These are phyloP conservation scores for Sebastes reedi DNA, from an alignment of 2,797 vertebrate species.

Conservation along the genomic window DNA sequence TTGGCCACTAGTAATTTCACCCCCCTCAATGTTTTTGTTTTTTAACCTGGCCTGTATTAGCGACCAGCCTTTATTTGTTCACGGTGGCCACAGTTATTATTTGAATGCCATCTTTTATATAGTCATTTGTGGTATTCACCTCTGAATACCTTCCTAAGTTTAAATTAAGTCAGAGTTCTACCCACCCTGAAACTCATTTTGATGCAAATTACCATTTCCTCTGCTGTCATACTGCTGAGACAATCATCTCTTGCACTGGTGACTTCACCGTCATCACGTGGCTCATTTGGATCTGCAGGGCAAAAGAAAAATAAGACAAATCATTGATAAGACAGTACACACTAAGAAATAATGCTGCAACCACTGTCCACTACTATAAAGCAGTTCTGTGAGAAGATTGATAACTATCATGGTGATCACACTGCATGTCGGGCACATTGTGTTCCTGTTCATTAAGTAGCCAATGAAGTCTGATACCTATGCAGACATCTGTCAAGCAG, in stretches of 20 bases:
- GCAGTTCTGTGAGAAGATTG: not conserved
- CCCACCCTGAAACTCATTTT: not conserved
- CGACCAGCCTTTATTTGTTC: too few species aligned
- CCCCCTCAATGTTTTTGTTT: not conserved
- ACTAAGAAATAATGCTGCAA: not conserved
- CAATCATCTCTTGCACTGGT: not conserved
- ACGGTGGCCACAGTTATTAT: not conserved
- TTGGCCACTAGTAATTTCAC: not conserved
- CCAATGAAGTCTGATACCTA: slow-evolving; percentile 33
- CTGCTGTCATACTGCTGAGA: not conserved
- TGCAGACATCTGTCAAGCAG: slow-evolving; percentile 6
- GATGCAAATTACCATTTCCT: slow-evolving; percentile 27
- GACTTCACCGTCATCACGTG: not conserved
- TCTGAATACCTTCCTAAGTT: not conserved
- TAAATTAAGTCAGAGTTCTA: not conserved
- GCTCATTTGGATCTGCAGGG: slow-evolving; percentile 10
- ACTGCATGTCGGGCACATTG: not conserved
- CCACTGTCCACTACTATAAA: not conserved
- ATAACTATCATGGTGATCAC: not conserved
- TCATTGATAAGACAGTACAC: not conserved
- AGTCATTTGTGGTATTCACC: not conserved
- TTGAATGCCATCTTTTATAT: not conserved
- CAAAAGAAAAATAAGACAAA: not conserved
- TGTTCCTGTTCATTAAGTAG: not conserved
- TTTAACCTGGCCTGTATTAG: too few species aligned